Base-by-base conservation (phyloP, 2,113 vertebrate species). In the Seriola rivoliana region DNA sequence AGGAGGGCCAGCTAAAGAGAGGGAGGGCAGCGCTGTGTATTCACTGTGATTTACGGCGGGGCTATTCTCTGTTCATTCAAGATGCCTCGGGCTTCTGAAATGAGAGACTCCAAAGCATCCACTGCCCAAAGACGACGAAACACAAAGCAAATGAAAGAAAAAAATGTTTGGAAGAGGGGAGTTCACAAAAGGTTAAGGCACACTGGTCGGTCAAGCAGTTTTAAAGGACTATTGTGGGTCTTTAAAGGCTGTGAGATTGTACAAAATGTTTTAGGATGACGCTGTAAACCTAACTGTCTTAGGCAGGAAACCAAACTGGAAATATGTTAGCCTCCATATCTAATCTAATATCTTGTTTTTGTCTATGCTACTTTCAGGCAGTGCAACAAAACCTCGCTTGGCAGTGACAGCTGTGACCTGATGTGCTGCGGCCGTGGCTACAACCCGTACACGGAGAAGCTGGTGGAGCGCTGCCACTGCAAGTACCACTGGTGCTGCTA, bases 401-500 rank as follows among this genome's bases (percentile, higher is more conserved):
- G 98, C 89, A 99, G 98, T 0, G 98, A 99, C 96, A 99, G 97
- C 96, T 99, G 98, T 0, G 97, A 99, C 91, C 88, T 99, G 95
- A 99, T 99, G 98, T 99, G 98, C 96, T 99, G 98, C 1, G 98
- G 97, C 63, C 96, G 98, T 0, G 98, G 98, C 81, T 99, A 99
- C 95, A 99, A 99, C 91, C 97, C 98, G 0, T 99, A 99, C 94
- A 96, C 95, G 0, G 98, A 99, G 96, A 97, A 95, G 23, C 95
- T 99, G 92, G 96, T 98, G 75, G 98, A 99, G 90, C 91, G 98
- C 12, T 99, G 98, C 90, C 97, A 99, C 92, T 99, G 98, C 96
- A 99, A 98, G 90, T 99, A 99, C 91, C 98, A 99, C 94, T 99
- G 98, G 98, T 99, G 98, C 94, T 99, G 98, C 96, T 99, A 99